These are phyloP conservation scores for Drosophila parvula DNA, from an alignment of 1,140 invertebrate species.

Conservation along the genomic window DNA sequence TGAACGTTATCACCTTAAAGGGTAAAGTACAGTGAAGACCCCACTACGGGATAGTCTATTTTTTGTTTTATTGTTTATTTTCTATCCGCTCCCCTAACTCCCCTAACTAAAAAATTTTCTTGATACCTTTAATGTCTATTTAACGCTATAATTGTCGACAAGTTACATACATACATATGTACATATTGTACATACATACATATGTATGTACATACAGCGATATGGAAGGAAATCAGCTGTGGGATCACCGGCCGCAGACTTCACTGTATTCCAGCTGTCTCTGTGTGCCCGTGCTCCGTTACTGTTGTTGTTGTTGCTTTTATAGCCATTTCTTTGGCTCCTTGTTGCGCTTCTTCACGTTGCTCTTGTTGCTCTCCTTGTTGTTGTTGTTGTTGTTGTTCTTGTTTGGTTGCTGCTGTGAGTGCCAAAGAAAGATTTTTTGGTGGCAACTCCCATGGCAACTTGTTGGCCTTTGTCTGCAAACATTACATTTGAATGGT, in stretches of 20 bases:
- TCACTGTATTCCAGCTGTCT: slow-evolving; percentile 8
- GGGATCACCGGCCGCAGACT: background rate
- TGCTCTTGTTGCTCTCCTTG: slow-evolving; percentile 19
- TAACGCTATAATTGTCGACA: no score
- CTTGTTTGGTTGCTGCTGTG: slow-evolving; percentile 7
- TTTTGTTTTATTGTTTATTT: background rate
- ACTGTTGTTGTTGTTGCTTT: slow-evolving; percentile 32
- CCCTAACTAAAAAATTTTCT: no score
- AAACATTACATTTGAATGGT: slow-evolving; percentile 33
- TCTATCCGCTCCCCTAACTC: background rate
- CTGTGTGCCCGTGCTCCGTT: slow-evolving; percentile 5
- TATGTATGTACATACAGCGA: no score
- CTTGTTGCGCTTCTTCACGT: slow-evolving; percentile 35
- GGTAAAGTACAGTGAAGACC: slow-evolving; percentile 8
- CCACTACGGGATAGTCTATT: no score
- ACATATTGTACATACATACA: no score
- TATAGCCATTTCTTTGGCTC: slow-evolving; percentile 28
- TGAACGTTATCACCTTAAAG: slow-evolving; percentile 7
- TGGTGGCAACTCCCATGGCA: slow-evolving; percentile 52
- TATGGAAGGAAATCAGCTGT: no score
- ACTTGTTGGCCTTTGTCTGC: slow-evolving; percentile 65
- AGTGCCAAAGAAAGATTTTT: slow-evolving; percentile 40
- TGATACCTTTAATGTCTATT: no score
- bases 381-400: slow-evolving; percentile 9
- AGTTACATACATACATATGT: no score